Base-by-base conservation (phyloP, 2,113 vertebrate species). In the Melanocharis versteri region DNA sequence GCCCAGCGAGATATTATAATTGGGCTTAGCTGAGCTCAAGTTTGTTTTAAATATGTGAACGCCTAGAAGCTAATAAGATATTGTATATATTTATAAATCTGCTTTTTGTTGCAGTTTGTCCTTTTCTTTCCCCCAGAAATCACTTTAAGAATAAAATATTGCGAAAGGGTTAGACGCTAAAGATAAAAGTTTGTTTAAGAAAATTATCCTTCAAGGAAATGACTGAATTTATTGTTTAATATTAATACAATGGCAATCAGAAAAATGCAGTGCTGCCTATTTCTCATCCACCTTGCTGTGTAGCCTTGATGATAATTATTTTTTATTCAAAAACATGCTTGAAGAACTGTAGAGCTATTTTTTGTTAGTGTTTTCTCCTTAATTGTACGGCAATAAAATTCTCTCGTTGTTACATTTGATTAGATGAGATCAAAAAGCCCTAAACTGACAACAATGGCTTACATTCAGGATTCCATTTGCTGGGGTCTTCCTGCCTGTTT, bases 1-100 rank as follows among this genome's bases (percentile, higher is more conserved):
- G 93, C 91, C 89, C 91, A 97, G 95, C 9, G 77, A 97, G 92
- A 97, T 97, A 94, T 91, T 97, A 95, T 97, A 97, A 97, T 87
- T 95, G 90, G 87, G 75, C 88, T 96, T 96, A 91, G 89, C 94
- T 95, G 87, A 91, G 96, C 95, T 96, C 45, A 68, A 96, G 86
- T 94, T 97, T 83, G 73, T 96, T 96, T 97, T 97, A 96, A 96
- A 94, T 86, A 93, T 64, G 48, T 86, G 85, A 91, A 33, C 13
- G 5, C 90, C 95, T 91, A 95, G 94, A 94, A 98, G 96, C 95
- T 96, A 96, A 86, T 65, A 96, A 97, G 94, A 94, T 95, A 95
- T 6, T 90, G 64, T 73, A 50, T 97, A 87, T 97, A 97, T 96
- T 93, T 95, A 80, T 96, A 94, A 97, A 93, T 82, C 35, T 94